These are phyloP conservation scores for Dasyurus viverrinus DNA, from an alignment of 2,113 vertebrate species.

Conservation along the genomic window DNA sequence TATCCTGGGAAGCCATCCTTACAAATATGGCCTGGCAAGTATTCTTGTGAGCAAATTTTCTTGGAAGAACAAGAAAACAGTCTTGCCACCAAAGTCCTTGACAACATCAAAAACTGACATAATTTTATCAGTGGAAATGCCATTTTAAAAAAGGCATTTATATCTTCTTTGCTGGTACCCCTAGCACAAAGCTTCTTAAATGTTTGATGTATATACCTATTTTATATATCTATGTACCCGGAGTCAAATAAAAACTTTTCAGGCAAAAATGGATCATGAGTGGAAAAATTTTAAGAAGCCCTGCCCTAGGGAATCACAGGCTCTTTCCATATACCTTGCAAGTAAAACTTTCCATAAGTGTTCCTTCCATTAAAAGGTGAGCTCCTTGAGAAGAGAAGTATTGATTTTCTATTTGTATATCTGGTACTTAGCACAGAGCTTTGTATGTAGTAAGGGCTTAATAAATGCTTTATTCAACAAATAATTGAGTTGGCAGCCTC, in stretches of 20 bases:
- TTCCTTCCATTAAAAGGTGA: background rate
- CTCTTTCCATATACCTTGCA: background rate
- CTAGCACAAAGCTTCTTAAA: too few species aligned
- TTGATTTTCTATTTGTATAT: background rate
- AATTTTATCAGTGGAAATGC: background rate
- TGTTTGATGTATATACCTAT: too few species aligned
- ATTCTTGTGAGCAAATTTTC: background rate
- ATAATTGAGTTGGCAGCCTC: background rate
- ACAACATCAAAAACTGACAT: background rate
- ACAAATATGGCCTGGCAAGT: background rate
- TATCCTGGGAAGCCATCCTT: background rate
- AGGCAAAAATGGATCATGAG: too few species aligned
- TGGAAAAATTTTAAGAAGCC: too few species aligned
- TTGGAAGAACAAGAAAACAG: background rate
- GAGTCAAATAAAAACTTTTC: too few species aligned
- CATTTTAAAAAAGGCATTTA: background rate
- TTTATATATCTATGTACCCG: too few species aligned
- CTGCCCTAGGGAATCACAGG: background rate
- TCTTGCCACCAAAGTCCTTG: background rate
- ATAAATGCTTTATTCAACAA: background rate
- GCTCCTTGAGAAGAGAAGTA: background rate
- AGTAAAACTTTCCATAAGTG: background rate
- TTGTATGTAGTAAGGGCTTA: background rate
- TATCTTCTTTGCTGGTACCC: background rate
- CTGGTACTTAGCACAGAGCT: background rate